Conservation (phyloP, 2,113 vertebrate genomes). For the Coracopsis vasa region DNA sequence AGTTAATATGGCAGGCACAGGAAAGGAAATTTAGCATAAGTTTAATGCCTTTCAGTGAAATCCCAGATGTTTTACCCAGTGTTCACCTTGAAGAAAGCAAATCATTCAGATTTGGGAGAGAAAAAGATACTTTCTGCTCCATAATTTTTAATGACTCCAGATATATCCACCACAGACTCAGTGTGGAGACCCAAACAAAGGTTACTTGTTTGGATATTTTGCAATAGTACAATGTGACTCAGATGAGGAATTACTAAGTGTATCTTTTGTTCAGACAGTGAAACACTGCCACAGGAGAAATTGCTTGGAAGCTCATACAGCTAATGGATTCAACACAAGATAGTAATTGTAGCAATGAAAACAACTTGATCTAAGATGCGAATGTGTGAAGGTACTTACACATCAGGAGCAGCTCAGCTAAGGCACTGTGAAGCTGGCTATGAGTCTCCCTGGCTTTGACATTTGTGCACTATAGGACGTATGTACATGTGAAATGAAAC, state of each 20-base stretch:
- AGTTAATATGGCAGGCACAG: background rate
- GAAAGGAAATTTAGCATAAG: background rate
- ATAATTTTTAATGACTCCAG: background rate
- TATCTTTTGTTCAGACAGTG: background rate
- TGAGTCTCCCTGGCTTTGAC: background rate
- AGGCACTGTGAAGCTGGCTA: background rate
- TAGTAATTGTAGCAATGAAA: background rate
- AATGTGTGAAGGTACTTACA: background rate
- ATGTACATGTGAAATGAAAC: fast-evolving
- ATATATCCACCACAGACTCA: background rate
- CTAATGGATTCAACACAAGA: background rate
- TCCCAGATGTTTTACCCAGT: background rate
- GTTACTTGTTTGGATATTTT: conserved; percentile 23
- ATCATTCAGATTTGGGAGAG: background rate
- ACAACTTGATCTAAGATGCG: background rate
- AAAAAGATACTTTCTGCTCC: background rate
- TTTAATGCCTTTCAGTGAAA: background rate
- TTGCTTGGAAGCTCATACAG: background rate
- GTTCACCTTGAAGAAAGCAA: background rate
- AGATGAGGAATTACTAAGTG: background rate
- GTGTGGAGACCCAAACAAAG: background rate
- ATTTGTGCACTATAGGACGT: background rate
- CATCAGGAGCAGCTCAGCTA: background rate
- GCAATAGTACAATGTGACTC: background rate
- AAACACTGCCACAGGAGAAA: background rate